A percentile compares a stretch with the other conserved stretches of the same genome.
Conservation (phyloP, 1,140 invertebrate genomes). For the Papilio polytes region DNA sequence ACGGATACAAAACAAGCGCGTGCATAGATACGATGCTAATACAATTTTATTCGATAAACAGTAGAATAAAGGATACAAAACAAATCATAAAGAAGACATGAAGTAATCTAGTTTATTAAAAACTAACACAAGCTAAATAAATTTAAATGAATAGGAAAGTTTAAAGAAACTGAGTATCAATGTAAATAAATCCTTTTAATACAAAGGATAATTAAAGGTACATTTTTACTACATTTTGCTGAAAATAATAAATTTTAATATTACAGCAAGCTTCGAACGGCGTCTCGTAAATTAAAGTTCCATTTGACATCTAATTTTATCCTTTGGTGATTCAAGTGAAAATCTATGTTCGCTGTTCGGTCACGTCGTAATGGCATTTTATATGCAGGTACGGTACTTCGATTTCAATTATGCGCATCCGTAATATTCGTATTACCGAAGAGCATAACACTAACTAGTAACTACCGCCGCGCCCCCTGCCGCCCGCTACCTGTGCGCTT, state of each 20-base stretch:
- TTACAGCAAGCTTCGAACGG: slow-evolving; percentile 2
- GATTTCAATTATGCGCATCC: slow-evolving; percentile 41
- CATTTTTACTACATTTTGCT: not conserved
- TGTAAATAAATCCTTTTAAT: not conserved
- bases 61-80: not conserved
- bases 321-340: slow-evolving; percentile 41
- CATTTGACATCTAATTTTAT: slow-evolving; percentile 41
- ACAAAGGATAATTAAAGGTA: not conserved
- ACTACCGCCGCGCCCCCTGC: slow-evolving; percentile 13
- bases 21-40: not conserved
- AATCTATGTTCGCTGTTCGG: slow-evolving; percentile 40
- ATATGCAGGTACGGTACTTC: slow-evolving; percentile 41
- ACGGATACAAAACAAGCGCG: not conserved
- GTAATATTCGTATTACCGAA: slow-evolving; percentile 41
- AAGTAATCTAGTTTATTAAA: not conserved
- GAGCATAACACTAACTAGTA: slow-evolving; percentile 38
- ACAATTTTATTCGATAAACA: not conserved
- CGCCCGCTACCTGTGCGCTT: not conserved
- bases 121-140: not conserved
- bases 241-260: slow-evolving; percentile 30
- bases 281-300: slow-evolving; percentile 36
- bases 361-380: slow-evolving; percentile 40
- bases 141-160: not conserved
- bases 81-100: not conserved
- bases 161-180: not conserved